Percentiles rank a stretch among this genome's conserved stretches.
These are phyloP conservation scores for Lonchura striata DNA, from an alignment of 2,113 vertebrate genomes.

Conservation along the genomic window DNA sequence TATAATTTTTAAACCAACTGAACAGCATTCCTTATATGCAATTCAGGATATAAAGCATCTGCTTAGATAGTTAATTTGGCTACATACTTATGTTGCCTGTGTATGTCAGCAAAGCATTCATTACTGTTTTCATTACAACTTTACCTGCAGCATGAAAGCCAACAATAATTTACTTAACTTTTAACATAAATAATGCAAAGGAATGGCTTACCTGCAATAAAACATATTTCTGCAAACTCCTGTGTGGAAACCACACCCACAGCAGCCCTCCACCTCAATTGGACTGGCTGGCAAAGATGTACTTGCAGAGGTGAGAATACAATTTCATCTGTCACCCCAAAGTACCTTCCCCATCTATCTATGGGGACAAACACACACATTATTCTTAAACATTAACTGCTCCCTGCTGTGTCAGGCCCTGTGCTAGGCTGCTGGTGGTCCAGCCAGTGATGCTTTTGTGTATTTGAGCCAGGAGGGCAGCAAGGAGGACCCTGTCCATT, in stretches of 20 bases:
- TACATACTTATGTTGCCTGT: neutral
- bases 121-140: conserved; percentile 55
- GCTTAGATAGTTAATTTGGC: conserved; percentile 49
- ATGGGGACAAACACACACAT: neutral
- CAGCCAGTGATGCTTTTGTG: neutral
- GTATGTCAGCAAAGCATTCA: conserved; percentile 43
- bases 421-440: neutral
- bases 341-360: neutral
- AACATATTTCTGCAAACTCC: neutral
- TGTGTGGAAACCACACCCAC: neutral
- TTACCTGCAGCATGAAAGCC: conserved; percentile 44
- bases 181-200: conserved; percentile 52
- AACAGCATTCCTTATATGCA: conserved; percentile 9
- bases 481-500: neutral
- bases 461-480: neutral
- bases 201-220: conserved; percentile 14
- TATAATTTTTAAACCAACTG: neutral
- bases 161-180: conserved; percentile 40
- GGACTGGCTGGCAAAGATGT: neutral
- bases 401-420: neutral
- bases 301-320: neutral
- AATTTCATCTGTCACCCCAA: neutral
- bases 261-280: neutral
- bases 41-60: conserved; percentile 36
- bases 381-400: neutral